These are phyloP conservation scores for Aporophyla lueneburgensis DNA, from an alignment of 2,888 invertebrate species.

Conservation along the genomic window DNA sequence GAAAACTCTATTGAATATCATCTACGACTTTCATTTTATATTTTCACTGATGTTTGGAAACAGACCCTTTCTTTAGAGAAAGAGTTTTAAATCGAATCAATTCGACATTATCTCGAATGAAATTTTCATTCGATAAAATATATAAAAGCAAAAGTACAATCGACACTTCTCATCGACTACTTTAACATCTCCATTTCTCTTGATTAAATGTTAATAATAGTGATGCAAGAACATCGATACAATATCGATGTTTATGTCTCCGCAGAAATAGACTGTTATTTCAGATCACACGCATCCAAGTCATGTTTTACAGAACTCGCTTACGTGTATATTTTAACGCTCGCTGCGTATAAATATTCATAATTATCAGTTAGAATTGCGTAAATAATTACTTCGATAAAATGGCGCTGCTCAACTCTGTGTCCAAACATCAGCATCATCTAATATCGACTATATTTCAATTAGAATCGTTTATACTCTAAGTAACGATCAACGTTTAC, in stretches of 20 bases:
- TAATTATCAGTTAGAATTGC: background rate
- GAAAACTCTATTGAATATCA: conserved; percentile 57
- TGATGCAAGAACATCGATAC: background rate
- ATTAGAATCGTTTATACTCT: conserved; percentile 53
- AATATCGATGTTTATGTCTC: background rate
- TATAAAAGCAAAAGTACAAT: background rate
- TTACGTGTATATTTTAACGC: no score
- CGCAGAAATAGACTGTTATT: background rate
- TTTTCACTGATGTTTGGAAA: conserved; percentile 41
- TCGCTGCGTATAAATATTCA: no score
- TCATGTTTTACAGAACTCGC: background rate
- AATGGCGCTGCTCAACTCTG: background rate
- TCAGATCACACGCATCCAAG: background rate
- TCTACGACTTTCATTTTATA: conserved; percentile 48
- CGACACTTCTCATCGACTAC: no score
- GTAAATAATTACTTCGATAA: background rate
- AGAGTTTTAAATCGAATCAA: background rate
- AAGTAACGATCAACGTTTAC: conserved; percentile 55
- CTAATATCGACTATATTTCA: conserved; percentile 58
- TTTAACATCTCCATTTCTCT: background rate
- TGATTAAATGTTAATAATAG: background rate
- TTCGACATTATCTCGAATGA: background rate
- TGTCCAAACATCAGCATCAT: conserved; percentile 43
- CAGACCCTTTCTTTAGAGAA: background rate
- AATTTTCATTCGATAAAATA: background rate